Percentiles rank a stretch among this genome's conserved stretches.
Evolutionary conservation across 2,888 invertebrate species (phyloP).

Genomic region (Nowickia ferox): DNA sequence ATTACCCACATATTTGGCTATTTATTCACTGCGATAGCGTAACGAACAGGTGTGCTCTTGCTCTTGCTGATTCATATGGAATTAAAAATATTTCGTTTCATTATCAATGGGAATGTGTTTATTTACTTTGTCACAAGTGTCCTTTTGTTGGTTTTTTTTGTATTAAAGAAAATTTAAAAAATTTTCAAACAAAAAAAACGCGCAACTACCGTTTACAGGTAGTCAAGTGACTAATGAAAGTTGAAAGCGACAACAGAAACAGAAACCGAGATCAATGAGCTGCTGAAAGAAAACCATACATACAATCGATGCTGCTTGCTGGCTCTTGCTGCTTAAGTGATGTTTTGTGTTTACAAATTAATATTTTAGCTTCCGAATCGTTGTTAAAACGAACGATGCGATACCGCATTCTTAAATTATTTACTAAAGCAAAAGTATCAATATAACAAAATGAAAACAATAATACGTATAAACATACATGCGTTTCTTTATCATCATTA

Average conservation of each 20-base stretch:
- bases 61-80: conserved; percentile 27
- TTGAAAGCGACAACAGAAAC: conserved; percentile 38
- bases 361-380: conserved; percentile 70
- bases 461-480: neutral
- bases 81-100: conserved; percentile 38
- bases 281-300: conserved; percentile 5
- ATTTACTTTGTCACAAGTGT: conserved; percentile 62
- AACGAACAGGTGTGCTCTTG: conserved; percentile 61
- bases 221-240: conserved; percentile 52
- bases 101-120: conserved; percentile 26
- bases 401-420: conserved; percentile 59
- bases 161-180: conserved; percentile 36
- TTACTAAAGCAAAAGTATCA: conserved; percentile 56
- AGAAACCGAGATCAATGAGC: conserved; percentile 41
- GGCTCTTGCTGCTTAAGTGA: conserved; percentile 61
- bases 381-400: conserved; percentile 45
- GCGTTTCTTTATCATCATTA: conserved; percentile 12
- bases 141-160: conserved; percentile 11
- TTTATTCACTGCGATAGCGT: conserved; percentile 42
- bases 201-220: conserved; percentile 65
- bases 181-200: conserved; percentile 27
- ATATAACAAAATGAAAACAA: conserved; percentile 46
- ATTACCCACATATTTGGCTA: conserved; percentile 50
- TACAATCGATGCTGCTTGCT: conserved; percentile 14
- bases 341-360: conserved; percentile 73